A percentile compares a stretch with the other conserved stretches of the same genome.
These are phyloP conservation scores for Oenanthe oenanthe DNA, from an alignment of 2,113 vertebrate species.

Conservation along the genomic window DNA sequence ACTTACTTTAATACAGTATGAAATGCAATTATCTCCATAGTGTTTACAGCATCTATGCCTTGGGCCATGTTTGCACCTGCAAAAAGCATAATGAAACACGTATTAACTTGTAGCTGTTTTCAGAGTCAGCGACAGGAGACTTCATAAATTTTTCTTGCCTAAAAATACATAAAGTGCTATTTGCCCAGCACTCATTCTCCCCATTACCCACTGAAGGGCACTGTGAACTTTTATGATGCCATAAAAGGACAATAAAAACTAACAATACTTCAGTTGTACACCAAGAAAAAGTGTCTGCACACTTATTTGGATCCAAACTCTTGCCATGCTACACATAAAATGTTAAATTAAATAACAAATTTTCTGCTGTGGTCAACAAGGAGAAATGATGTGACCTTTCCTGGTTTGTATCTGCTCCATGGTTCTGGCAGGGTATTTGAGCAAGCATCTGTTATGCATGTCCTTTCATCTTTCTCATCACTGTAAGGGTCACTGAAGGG, in stretches of 20 bases:
- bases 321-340: background rate
- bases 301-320: background rate
- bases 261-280: conserved; percentile 35
- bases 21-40: conserved; percentile 96
- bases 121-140: background rate
- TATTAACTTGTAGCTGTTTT: background rate
- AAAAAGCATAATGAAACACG: conserved; percentile 58
- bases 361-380: background rate
- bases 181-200: conserved; percentile 19
- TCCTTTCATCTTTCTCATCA: background rate
- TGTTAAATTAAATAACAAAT: background rate
- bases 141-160: conserved; percentile 23
- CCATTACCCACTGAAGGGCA: conserved; percentile 1
- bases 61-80: conserved; percentile 94
- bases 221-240: conserved; percentile 24
- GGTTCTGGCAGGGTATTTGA: background rate
- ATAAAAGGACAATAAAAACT: conserved; percentile 52
- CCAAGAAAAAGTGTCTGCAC: background rate
- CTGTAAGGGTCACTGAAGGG: background rate
- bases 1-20: conserved; percentile 97
- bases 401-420: background rate
- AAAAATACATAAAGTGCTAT: conserved; percentile 18
- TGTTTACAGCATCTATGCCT: conserved; percentile 98
- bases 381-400: background rate
- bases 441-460: background rate